Percentiles rank a stretch among this genome's conserved stretches.
Conservation (phyloP, 2,888 invertebrate genomes). For the Pyrochroa serraticornis region DNA sequence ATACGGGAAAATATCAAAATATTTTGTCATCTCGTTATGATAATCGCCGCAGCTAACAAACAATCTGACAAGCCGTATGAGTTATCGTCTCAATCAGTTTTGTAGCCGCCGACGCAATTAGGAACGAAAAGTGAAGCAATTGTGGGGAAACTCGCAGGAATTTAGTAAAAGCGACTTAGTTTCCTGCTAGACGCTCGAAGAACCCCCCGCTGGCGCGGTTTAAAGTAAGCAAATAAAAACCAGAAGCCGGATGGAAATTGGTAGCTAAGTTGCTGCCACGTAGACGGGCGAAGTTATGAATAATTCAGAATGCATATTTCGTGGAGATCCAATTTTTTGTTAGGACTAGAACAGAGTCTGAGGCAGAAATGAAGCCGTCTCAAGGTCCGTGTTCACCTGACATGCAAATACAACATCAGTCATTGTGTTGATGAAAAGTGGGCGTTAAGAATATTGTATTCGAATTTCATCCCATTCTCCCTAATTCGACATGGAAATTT, state of each 20-base stretch:
- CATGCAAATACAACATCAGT: constrained; percentile 42
- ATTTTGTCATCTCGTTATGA: too few species aligned
- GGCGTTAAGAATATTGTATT: constrained; percentile 31
- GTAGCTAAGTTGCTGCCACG: constrained; percentile 32
- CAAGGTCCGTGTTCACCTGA: constrained; percentile 35
- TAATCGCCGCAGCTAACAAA: too few species aligned
- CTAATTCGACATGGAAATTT: constrained; percentile 8
- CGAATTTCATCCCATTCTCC: constrained; percentile 14
- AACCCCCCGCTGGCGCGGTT: neutral
- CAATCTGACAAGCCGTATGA: too few species aligned
- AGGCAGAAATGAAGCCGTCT: constrained; percentile 39
- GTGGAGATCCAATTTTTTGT: constrained; percentile 41
- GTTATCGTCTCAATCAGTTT: too few species aligned
- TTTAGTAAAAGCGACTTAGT: too few species aligned
- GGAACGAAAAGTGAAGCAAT: too few species aligned
- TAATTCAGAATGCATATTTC: constrained; percentile 40
- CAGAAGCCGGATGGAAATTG: constrained; percentile 35
- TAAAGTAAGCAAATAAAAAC: constrained; percentile 20
- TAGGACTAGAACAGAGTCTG: constrained; percentile 17
- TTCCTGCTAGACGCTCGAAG: constrained; percentile 4
- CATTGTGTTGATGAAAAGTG: constrained; percentile 40
- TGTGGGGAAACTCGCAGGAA: too few species aligned
- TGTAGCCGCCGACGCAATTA: too few species aligned
- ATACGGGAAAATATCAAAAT: too few species aligned
- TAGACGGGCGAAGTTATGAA: constrained; percentile 39